Percentiles rank a stretch among this genome's conserved stretches.
phyloP scores from a whole-genome alignment of 2,113 vertebrate species.

The Sapayoa aenigma region DNA sequence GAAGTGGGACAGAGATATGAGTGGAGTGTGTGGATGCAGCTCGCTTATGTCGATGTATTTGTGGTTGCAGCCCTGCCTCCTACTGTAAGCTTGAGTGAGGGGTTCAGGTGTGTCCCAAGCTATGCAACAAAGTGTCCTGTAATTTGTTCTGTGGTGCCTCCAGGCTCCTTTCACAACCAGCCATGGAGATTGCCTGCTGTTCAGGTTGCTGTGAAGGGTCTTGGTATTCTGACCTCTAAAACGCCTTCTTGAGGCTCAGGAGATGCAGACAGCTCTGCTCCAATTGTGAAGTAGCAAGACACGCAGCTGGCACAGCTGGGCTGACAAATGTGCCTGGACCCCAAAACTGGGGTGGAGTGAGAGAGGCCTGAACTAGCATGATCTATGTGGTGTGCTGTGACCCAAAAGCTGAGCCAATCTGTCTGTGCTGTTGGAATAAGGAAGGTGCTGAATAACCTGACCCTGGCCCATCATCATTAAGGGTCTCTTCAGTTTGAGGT shows the following conservation, averaged over 20 bases:
- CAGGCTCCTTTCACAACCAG: background rate
- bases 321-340: background rate
- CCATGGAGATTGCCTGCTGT: rapidly evolving
- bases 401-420: background rate
- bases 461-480: no score
- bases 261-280: background rate
- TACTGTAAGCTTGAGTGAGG: background rate
- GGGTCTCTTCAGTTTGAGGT: background rate
- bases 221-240: background rate
- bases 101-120: background rate
- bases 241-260: background rate
- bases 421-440: background rate
- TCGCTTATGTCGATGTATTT: background rate
- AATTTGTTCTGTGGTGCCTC: background rate
- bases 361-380: background rate
- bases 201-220: background rate
- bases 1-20: background rate
- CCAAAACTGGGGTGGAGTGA: background rate
- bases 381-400: background rate
- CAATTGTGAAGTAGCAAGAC: background rate
- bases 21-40: background rate
- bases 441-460: background rate
- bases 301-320: background rate
- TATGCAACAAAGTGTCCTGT: rapidly evolving
- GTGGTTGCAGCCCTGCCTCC: background rate